phyloP scores from a whole-genome alignment of 1,140 invertebrate genomes.

The Drosophila melanogaster region DNA sequence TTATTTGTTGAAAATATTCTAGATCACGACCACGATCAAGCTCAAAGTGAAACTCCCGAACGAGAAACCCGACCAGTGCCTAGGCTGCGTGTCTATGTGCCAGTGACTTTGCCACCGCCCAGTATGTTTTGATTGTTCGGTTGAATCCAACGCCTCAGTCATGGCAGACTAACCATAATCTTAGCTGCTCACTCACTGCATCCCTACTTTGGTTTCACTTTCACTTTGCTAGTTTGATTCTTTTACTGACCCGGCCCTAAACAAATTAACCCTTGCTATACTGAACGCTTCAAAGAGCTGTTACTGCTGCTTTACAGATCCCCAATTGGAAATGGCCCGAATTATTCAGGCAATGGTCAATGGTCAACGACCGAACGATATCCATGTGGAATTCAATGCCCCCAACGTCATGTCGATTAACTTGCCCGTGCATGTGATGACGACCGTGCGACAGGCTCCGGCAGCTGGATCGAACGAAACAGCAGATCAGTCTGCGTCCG shows the following conservation, averaged over 20 bases:
- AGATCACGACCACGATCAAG: conserved; percentile 52
- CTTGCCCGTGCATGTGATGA: conserved; percentile 83
- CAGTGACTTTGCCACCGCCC: conserved; percentile 59
- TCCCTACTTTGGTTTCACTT: conserved; percentile 9
- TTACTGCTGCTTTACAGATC: conserved; percentile 52
- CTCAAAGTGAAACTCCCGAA: conserved; percentile 27
- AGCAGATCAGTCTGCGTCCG: conserved; percentile 16
- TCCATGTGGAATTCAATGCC: conserved; percentile 76
- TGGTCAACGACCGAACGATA: conserved; percentile 55
- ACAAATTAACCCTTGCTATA: background rate
- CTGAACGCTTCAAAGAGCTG: too few species aligned
- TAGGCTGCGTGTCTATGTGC: conserved; percentile 69
- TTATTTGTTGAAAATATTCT: conserved; percentile 50
- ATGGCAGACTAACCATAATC: conserved; percentile 11
- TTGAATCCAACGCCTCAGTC: conserved; percentile 7
- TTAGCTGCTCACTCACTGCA: conserved; percentile 4
- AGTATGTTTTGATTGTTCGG: conserved; percentile 56
- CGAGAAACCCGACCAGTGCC: conserved; percentile 39
- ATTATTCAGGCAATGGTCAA: conserved; percentile 87
- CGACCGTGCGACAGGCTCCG: conserved; percentile 63
- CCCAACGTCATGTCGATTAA: conserved; percentile 75
- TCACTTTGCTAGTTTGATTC: conserved; percentile 1
- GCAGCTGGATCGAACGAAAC: conserved; percentile 7
- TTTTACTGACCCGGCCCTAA: conserved; percentile 13
- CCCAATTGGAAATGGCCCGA: conserved; percentile 82